Conservation (phyloP, 2,797 vertebrate species). For the Halcyon badia region DNA sequence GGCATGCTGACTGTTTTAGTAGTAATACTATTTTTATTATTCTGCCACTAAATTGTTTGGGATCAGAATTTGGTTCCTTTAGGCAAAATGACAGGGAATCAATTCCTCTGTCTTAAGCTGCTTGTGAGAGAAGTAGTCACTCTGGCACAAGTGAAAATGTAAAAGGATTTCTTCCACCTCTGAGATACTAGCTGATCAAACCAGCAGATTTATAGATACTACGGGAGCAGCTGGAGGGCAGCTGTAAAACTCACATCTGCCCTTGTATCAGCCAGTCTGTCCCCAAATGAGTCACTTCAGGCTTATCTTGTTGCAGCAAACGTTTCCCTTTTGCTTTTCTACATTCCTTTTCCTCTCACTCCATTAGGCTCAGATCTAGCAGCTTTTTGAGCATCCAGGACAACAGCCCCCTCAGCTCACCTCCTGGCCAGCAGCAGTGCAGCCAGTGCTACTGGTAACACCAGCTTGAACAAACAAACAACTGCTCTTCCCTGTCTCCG, state of each 20-base stretch:
- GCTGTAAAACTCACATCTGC: background rate
- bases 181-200: background rate
- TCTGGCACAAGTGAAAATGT: background rate
- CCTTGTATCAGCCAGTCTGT: background rate
- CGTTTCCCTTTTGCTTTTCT: background rate
- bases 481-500: background rate
- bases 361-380: background rate
- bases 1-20: rapidly evolving
- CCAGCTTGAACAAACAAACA: background rate
- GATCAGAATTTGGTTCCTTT: background rate
- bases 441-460: too few relatives aligned
- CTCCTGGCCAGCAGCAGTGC: background rate
- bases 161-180: background rate
- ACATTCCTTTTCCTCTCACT: background rate
- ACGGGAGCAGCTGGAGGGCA: background rate
- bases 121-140: background rate
- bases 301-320: background rate
- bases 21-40: background rate
- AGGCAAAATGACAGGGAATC: background rate
- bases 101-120: background rate
- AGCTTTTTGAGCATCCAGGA: background rate
- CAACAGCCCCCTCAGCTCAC: background rate
- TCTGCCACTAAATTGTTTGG: background rate
- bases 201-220: background rate
- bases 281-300: background rate